Base-by-base conservation (phyloP, 92 coral and sea anemone species). In the Bergia sp. region DNA sequence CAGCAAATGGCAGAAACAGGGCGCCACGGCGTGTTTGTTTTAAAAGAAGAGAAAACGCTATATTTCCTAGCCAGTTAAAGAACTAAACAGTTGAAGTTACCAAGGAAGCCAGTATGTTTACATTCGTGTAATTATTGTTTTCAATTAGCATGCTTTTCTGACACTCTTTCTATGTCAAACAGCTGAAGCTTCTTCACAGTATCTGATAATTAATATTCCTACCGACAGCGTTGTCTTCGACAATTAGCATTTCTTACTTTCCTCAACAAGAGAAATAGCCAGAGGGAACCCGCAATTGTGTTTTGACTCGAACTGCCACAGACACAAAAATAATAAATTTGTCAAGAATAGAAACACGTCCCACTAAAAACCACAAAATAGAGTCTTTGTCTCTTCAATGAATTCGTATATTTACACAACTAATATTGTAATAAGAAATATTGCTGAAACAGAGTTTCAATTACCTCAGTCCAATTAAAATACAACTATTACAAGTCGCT, bases 371-470 rank as follows among this genome's bases (percentile, higher is more conserved):
- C 87, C 87, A 29, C 87, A 84, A 71, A 69, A 71, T 21, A 71
- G 44, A 84, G 66, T 47, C 87, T 67, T 69, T 47, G 42, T 47
- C 5, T 37, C 42, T 82, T 67, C 40, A 20, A 4, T 23, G 58
- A 12, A 23, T 84, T 84, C 79, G 79, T 71, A 47, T 84, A 84
- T 84, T 84, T 84, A 84, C 79, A 84, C 61, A 84, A 84, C 66
- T 84, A 84, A 84, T 29, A 29, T 29, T 29, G 29, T 29, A 29
- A 29, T 84, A 43, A 84, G 66, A 39, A 84, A 41, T 16, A 66
- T 40, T 61, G 37, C 74, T 7, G 18, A 42, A 82, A 61, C 86
- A 82, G 36, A 77, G 55, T 72, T 47, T 12, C 77, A 71, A 71
- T 69, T n/a, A 82, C 18, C 53, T 82, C 7, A 65, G 2, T 9